Evolutionary conservation across 2,888 invertebrate species (phyloP), one percentile per base, ranked within the genome.

Genomic region (Boloria selene): DNA sequence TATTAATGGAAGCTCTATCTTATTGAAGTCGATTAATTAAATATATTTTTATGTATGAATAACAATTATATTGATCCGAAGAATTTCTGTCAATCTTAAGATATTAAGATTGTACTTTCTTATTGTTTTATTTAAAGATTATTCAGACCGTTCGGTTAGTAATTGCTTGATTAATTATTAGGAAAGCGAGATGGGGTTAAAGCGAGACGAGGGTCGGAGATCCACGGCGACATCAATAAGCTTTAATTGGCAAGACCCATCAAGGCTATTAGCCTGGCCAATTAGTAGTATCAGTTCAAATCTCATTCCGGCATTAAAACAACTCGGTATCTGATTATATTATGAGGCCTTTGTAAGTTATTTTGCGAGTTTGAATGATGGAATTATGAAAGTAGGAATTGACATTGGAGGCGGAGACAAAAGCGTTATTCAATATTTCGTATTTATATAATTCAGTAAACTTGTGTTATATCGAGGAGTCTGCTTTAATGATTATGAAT

Each of bases 141-240:
- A 84, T 83, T 78, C 76, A 70, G 74, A 75, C 71, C 74, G 76
- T 72, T 74, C 68, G 74, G 76, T 72, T 77, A 77, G 82, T 88
- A 90, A 91, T 90, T 88, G 87, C 83, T 86, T 90, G 88, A 90
- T 90, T 87, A 90, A 91, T 90, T 89, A 90, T 91, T 89, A 89
- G 77, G 80, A 82, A 81, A 80, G 76, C 79, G 82, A 79, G 85
- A 86, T 84, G 84, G 88, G 89, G 89, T 90, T 88, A 82, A 84
- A 86, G 82, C 79, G 82, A 87, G 89, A 89, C 84, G 85, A 88
- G 90, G 90, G 90, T 89, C 84, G 84, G 72, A 86, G 87, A 88
- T 86, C 82, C 80, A 83, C 82, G 80, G 80, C 76, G 88, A 88
- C 90, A 88, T 89, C 91, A 88, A 90, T 90, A 90, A 86, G 82